Percentiles rank a stretch among this genome's conserved stretches.
Evolutionary conservation across 2,888 invertebrate species (phyloP).

Genomic region (Caradrina kadenii): DNA sequence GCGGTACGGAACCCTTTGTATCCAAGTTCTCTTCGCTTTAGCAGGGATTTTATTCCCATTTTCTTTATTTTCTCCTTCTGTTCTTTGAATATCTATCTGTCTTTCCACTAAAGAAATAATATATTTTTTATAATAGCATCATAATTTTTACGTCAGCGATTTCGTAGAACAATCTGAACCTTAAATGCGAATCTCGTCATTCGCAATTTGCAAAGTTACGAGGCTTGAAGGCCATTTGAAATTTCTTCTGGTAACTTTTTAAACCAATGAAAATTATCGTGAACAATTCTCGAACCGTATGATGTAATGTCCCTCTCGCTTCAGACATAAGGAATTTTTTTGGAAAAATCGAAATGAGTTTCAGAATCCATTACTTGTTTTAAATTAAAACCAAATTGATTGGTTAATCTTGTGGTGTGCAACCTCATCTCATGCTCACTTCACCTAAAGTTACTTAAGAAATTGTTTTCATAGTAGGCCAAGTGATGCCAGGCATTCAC

Average conservation of each 20-base stretch:
- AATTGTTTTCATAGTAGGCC: too few relatives aligned
- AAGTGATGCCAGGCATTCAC: too few relatives aligned
- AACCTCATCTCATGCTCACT: too few relatives aligned
- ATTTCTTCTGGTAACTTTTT: conserved; percentile 44
- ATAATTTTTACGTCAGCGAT: conserved; percentile 23
- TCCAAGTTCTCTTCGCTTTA: too few relatives aligned
- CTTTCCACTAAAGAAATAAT: neutral
- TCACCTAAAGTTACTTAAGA: too few relatives aligned
- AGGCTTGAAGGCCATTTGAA: conserved; percentile 50
- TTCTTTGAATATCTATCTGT: neutral
- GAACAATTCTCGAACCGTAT: neutral
- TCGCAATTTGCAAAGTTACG: conserved; percentile 51
- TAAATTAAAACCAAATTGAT: neutral
- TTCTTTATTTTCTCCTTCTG: neutral
- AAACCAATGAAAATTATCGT: conserved; percentile 27
- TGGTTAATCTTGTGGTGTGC: too few relatives aligned
- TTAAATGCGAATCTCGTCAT: conserved; percentile 35
- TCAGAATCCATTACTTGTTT: neutral
- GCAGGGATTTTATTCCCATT: neutral
- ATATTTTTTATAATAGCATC: conserved; percentile 19
- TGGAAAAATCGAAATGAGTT: neutral
- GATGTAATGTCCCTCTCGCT: neutral
- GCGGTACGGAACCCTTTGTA: too few relatives aligned
- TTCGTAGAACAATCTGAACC: conserved; percentile 30
- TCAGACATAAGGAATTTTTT: neutral